Conservation (phyloP, 2,113 vertebrate species). For the Cyprinodon tularosa region DNA sequence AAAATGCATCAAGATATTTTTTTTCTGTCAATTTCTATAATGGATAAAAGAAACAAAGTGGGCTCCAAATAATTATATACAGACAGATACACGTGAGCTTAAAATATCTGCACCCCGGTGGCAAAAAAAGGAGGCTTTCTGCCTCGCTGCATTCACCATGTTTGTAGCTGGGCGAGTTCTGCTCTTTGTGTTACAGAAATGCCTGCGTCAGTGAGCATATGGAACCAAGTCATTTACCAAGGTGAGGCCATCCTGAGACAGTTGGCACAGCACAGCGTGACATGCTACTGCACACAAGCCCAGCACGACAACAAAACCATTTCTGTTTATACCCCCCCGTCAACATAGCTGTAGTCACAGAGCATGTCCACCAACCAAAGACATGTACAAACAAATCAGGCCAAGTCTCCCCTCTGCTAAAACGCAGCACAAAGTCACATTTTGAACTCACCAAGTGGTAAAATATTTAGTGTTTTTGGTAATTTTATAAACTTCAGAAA, state of each 20-base stretch:
- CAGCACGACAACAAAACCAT: constrained; percentile 48
- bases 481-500: not conserved
- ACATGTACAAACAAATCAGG: not conserved
- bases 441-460: not conserved
- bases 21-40: too few species aligned
- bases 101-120: constrained; percentile 24
- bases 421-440: not conserved
- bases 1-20: too few species aligned
- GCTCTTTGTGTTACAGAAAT: constrained; percentile 42
- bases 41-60: not conserved
- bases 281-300: constrained; percentile 55
- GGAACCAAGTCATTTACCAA: constrained; percentile 58
- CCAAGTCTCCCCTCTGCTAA: not conserved
- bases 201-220: constrained; percentile 61
- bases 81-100: constrained; percentile 7
- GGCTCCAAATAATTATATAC: constrained; percentile 1
- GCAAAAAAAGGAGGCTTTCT: constrained; percentile 11
- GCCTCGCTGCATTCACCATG: constrained; percentile 13
- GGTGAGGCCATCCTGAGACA: constrained; percentile 59
- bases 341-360: constrained; percentile 37
- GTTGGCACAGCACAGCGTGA: constrained; percentile 57
- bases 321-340: constrained; percentile 44
- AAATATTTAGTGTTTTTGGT: not conserved
- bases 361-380: constrained; percentile 7
- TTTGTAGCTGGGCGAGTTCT: constrained; percentile 33